Evolutionary conservation across 2,113 vertebrate genomes (phyloP).

Genomic region (Plecotus auritus): DNA sequence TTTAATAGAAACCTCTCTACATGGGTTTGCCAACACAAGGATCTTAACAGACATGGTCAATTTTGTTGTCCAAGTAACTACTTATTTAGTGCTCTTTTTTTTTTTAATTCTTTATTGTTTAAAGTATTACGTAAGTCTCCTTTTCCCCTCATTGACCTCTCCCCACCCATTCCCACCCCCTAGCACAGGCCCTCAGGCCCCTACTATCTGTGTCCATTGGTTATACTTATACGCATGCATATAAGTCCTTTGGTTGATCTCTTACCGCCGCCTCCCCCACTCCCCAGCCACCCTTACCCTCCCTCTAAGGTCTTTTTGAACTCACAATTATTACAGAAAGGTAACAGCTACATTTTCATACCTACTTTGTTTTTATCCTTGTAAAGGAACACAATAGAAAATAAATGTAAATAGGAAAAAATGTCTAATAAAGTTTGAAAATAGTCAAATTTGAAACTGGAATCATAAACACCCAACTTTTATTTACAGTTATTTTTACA

Average conservation of each 20-base stretch:
- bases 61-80: not conserved
- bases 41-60: not conserved
- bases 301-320: not conserved
- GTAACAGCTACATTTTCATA: not conserved
- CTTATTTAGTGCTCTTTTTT: not conserved
- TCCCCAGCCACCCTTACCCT: too few relatives aligned
- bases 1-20: not conserved
- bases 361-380: not conserved
- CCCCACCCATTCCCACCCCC: too few relatives aligned
- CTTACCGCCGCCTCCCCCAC: too few relatives aligned
- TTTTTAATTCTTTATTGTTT: not conserved
- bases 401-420: not conserved
- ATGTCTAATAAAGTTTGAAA: not conserved
- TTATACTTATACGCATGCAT: too few relatives aligned
- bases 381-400: not conserved
- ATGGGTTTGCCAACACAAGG: not conserved
- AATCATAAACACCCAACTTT: not conserved
- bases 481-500: not conserved
- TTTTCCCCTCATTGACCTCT: too few relatives aligned
- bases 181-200: too few relatives aligned
- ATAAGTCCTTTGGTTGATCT: too few relatives aligned
- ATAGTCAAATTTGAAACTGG: slow-evolving; percentile 4
- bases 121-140: too few relatives aligned
- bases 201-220: too few relatives aligned
- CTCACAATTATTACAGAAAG: not conserved